Conservation (phyloP, 2,797 vertebrate species). For the Phoebastria nigripes region DNA sequence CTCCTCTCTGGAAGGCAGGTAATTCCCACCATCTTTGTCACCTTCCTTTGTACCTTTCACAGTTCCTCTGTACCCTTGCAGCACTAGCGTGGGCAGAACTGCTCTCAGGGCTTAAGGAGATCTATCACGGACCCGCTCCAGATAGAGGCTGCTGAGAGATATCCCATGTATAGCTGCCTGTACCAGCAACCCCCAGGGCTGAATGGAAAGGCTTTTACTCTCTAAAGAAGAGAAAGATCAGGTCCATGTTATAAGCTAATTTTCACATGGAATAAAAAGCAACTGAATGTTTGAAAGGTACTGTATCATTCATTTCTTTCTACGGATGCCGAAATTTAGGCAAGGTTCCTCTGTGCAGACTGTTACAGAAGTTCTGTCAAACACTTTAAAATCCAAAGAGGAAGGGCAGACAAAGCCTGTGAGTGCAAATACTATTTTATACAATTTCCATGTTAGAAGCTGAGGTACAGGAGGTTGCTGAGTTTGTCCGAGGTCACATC, state of each 20-base stretch:
- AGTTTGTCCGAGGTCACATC: background rate
- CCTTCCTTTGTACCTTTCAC: background rate
- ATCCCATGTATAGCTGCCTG: background rate
- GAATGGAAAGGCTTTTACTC: background rate
- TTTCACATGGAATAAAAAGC: background rate
- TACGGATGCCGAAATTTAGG: background rate
- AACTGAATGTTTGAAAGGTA: background rate
- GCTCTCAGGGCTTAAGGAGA: background rate
- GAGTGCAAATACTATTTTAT: background rate
- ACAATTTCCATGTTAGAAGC: background rate
- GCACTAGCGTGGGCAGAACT: background rate
- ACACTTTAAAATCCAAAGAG: background rate
- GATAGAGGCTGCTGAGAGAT: background rate
- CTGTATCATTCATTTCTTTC: background rate
- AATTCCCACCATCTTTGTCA: background rate
- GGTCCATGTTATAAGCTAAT: background rate
- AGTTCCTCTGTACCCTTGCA: background rate
- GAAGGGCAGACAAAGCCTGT: background rate
- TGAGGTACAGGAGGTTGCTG: background rate
- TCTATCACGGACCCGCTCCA: fast-evolving
- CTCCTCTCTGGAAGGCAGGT: background rate
- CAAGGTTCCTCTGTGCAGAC: background rate
- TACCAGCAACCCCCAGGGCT: background rate
- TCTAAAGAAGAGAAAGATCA: background rate
- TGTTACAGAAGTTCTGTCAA: background rate